Evolutionary conservation across 2,888 invertebrate species (phyloP).

Genomic region (Timema cristinae): DNA sequence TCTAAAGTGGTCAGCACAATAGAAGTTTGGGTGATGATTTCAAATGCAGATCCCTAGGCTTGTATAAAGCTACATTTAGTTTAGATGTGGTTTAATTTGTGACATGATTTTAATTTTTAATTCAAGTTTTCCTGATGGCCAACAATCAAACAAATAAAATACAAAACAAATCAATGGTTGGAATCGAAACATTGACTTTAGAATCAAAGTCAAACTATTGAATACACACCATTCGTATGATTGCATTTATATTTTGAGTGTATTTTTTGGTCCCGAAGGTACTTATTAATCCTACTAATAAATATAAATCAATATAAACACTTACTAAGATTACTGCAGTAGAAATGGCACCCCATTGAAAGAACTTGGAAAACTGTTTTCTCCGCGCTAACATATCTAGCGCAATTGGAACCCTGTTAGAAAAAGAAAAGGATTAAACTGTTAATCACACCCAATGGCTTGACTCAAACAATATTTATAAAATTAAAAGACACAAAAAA

Average conservation of each 20-base stretch:
- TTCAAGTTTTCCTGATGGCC: not conserved
- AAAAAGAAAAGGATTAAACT: slow-evolving; percentile 23
- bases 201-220: too few species aligned
- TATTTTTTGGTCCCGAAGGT: too few species aligned
- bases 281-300: too few species aligned
- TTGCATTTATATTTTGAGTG: too few species aligned
- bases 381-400: slow-evolving; percentile 73
- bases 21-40: too few species aligned
- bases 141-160: slow-evolving; percentile 11
- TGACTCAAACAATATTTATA: not conserved
- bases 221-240: too few species aligned
- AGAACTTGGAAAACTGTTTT: slow-evolving; percentile 62
- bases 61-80: too few species aligned
- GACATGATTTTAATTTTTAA: not conserved
- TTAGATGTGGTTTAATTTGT: not conserved
- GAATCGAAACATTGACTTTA: too few species aligned
- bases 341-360: slow-evolving; percentile 73
- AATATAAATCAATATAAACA: not conserved
- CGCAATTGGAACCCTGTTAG: slow-evolving; percentile 70
- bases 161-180: not conserved
- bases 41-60: too few species aligned
- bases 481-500: not conserved
- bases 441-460: not conserved
- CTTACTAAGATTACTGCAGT: slow-evolving; percentile 62
- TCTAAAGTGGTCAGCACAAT: too few species aligned